A percentile compares a stretch with the other conserved stretches of the same genome.
phyloP scores from a whole-genome alignment of 2,797 vertebrate genomes.

The Hapalemur alaotrensis region DNA sequence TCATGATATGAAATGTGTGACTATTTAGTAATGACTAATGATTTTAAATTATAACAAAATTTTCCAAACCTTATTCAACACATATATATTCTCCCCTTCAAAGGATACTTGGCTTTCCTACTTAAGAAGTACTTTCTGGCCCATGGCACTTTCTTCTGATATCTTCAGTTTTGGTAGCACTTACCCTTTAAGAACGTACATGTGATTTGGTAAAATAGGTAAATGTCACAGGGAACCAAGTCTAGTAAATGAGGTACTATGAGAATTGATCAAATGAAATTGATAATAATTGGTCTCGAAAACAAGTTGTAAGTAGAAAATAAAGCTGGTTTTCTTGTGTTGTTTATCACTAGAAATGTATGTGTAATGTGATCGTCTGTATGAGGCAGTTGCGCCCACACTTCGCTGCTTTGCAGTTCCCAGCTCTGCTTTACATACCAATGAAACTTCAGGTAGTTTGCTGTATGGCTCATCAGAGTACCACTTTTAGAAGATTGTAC shows the following conservation, averaged over 20 bases:
- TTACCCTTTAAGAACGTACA: background rate
- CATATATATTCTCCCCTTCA: background rate
- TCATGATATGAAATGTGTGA: background rate
- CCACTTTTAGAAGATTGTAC: slow-evolving; percentile 74
- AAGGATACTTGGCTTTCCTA: background rate
- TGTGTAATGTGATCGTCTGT: background rate
- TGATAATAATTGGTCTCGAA: background rate
- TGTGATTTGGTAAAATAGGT: background rate
- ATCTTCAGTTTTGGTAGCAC: background rate
- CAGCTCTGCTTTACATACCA: slow-evolving; percentile 10
- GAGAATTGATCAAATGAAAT: background rate
- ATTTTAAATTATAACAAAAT: background rate
- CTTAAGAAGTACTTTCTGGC: background rate
- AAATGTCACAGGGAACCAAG: background rate
- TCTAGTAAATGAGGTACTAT: background rate
- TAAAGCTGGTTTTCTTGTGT: background rate
- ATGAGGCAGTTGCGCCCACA: background rate
- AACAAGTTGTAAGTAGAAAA: background rate
- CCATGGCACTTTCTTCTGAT: background rate
- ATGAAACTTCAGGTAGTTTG: slow-evolving; percentile 49
- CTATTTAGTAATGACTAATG: background rate
- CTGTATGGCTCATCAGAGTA: slow-evolving; percentile 64
- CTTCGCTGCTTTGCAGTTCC: background rate
- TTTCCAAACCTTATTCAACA: background rate
- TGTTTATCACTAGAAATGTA: background rate